Base-by-base conservation (phyloP, 2,113 vertebrate genomes). In the Clarias batrachus region DNA sequence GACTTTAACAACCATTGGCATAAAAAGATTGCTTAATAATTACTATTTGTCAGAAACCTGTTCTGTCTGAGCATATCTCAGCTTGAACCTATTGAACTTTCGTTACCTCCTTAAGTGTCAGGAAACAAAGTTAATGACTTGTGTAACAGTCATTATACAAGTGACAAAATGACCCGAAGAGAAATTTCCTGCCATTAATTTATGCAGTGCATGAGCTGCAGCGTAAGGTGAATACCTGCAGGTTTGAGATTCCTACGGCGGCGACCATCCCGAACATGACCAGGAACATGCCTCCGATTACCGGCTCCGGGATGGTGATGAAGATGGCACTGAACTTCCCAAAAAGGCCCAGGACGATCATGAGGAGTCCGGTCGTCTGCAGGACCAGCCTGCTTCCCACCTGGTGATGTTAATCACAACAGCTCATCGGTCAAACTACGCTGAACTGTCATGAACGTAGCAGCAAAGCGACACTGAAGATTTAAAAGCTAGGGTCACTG, bases 241-340 rank as follows among this genome's bases (percentile, higher is more conserved):
- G 94, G 87, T 94, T 96, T 13, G 95, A 96, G 81, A 96, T 95
- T 25, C 95, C 95, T 63, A 95, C 95, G 1, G 96, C 95, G 78
- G 95, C 94, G 4, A 96, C 95, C 94, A 96, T 94, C 82, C 95
- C 95, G 84, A 96, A 96, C 96, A 95, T 96, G 54, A 96, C 92
- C 12, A 96, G 93, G 81, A 96, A 96, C 95, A 96, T 96, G 66
- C 95, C 96, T 73, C 96, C 95, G 0, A 96, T 95, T 57, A 96
- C 95, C 0, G 95, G 96, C 27, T 95, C 94, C 23, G 95, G 95
- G 63, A 96, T 95, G 86, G 95, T 96, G 87, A 95, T 95, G 83
- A 96, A 96, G 70, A 96, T 91, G 0, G 95, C 95, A 78, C 95
- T 95, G 82, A 96, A 93, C 90, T 96, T 96, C 33, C 95, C 95